Base-by-base conservation (phyloP, 2,888 invertebrate genomes). In the Diaprepes abbreviatus region DNA sequence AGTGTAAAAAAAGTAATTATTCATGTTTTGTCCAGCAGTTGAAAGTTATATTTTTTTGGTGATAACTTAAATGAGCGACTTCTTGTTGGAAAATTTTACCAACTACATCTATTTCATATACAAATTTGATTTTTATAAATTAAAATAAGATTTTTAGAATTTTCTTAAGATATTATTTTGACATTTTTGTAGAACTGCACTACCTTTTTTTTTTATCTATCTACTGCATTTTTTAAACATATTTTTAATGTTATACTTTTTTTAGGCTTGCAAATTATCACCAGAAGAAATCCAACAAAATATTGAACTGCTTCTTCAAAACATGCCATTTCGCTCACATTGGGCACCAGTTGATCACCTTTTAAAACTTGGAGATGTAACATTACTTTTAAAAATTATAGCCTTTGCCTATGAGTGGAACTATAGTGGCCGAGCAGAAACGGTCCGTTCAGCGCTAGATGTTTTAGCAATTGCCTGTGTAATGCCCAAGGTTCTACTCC, bases 281-380 rank as follows among this genome's bases (percentile, higher is more conserved):
- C 89, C 92, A 0, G 97, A 97, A 81, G 92, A 94, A 81, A 90
- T 97, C 5, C 93, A 94, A 77, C 93, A 94, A 71, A 93, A 95
- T 81, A 92, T 97, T 58, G 93, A 95, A 79, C 86, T 91, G 19
- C 85, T 97, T 12, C 90, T 95, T 77, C 91, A 93, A 77, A 84
- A 90, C 65, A 88, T 93, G 85, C 91, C 92, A 0, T 89, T 92
- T 73, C 88, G 92, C 62, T 89, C 91, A 5, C 88, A 90, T 73
- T 98, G 98, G 98, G 86, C 91, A 55, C 96, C 98, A 0, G 95
- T 97, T 0, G 95, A 96, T 80, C 92, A 95, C 76, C 87, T 98
- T 24, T 85, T 94, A 70, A 91, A 92, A 78, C 86, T 97, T 31
- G 95, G 96, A 2, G 96, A 95, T 0, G 89, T 95, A 12, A 88